Percentiles rank a stretch among this genome's conserved stretches.
phyloP scores from a whole-genome alignment of 2,888 invertebrate species.

The Heteromurus nitidus region DNA sequence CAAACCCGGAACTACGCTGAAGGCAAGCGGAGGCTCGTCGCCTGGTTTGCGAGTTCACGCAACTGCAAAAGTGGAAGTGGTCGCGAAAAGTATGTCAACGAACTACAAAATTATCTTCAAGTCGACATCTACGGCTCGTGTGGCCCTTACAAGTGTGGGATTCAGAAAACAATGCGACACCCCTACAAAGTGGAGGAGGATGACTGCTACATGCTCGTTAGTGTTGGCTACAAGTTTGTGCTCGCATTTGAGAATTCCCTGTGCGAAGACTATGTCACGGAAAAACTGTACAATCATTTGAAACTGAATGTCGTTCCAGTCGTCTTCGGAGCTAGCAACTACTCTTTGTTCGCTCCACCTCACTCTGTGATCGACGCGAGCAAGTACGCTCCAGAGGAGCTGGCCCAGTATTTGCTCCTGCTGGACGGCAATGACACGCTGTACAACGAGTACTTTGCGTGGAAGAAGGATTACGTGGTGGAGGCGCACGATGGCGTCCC shows the following conservation, averaged over 20 bases:
- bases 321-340: constrained; percentile 72
- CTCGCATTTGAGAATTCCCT: constrained; percentile 83
- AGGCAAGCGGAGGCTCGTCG: constrained; percentile 71
- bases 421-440: constrained; percentile 71
- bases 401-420: constrained; percentile 72
- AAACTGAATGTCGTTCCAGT: constrained; percentile 73
- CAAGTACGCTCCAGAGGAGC: constrained; percentile 69
- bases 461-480: constrained; percentile 70
- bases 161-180: constrained; percentile 73
- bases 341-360: constrained; percentile 70
- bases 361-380: constrained; percentile 70
- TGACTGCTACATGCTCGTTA: constrained; percentile 79
- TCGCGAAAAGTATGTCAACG: constrained; percentile 74
- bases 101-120: constrained; percentile 74
- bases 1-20: constrained; percentile 68
- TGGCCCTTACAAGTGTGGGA: constrained; percentile 75
- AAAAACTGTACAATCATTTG: constrained; percentile 78
- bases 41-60: constrained; percentile 71
- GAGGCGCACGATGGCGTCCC: constrained; percentile 71
- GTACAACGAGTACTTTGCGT: constrained; percentile 73
- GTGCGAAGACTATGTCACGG: constrained; percentile 83
- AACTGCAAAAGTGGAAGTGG: constrained; percentile 73
- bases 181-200: constrained; percentile 74
- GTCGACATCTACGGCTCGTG: constrained; percentile 75
- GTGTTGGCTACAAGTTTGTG: constrained; percentile 81